Conservation (phyloP, 2,113 vertebrate species). For the Numida meleagris region DNA sequence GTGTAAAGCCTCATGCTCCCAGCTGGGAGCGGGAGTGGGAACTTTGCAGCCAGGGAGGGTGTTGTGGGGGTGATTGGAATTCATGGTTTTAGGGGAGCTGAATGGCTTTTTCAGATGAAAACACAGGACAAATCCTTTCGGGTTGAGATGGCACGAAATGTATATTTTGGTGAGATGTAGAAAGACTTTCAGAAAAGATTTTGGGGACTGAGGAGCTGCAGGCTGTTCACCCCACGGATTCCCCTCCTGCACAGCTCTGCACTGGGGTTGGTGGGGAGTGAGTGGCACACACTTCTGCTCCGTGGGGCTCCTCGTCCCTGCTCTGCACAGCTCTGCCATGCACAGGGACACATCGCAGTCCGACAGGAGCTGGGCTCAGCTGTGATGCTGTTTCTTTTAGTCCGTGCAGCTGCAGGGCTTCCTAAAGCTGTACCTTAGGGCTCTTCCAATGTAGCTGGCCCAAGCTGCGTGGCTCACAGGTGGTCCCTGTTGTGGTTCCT, state of each 20-base stretch:
- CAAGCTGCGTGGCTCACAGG: accelerated
- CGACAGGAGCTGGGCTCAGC: not conserved
- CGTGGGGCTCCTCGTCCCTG: accelerated
- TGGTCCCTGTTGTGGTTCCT: not conserved
- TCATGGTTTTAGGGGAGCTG: not conserved
- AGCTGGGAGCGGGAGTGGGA: not conserved
- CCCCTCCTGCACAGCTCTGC: not conserved
- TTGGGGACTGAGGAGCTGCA: accelerated
- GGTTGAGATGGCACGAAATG: not conserved
- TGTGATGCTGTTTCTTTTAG: not conserved
- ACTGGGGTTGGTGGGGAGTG: accelerated
- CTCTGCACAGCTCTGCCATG: accelerated
- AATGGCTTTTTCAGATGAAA: not conserved
- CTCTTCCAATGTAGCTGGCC: not conserved
- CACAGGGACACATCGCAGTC: accelerated
- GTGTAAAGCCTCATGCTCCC: not conserved
- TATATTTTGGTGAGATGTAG: not conserved
- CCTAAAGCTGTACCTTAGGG: not conserved
- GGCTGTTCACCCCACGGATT: not conserved
- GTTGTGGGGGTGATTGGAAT: not conserved
- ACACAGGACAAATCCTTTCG: not conserved
- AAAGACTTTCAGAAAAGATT: not conserved
- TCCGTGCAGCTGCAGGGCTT: not conserved
- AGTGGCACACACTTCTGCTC: not conserved
- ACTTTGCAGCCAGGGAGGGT: not conserved